A percentile compares a stretch with the other conserved stretches of the same genome.
Evolutionary conservation across 2,113 vertebrate species (phyloP).

Genomic region (Onychostoma macrolepis): DNA sequence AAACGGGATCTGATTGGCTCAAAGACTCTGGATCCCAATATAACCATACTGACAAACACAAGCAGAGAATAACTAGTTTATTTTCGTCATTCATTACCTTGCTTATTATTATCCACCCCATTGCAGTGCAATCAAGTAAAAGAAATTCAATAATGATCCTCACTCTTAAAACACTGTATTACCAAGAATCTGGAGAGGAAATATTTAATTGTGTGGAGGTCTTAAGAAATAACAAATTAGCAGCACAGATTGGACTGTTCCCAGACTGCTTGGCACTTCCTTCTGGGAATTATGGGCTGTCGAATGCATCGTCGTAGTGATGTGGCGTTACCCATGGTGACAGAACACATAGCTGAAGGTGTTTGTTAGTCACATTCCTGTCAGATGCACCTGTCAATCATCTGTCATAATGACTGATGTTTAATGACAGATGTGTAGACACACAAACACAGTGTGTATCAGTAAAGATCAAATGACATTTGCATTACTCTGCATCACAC

Average conservation of each 20-base stretch:
- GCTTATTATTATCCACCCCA: not conserved
- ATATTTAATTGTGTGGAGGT: not conserved
- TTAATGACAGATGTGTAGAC: not conserved
- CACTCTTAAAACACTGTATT: not conserved
- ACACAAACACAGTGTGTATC: not conserved
- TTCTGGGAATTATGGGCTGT: constrained; percentile 37
- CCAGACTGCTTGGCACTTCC: constrained; percentile 14
- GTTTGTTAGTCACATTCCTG: constrained; percentile 33
- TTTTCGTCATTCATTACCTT: not conserved
- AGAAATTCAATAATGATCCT: not conserved
- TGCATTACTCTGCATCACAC: not conserved
- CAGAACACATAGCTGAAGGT: constrained; percentile 28
- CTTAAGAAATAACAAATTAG: constrained; percentile 5
- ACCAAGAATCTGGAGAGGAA: not conserved
- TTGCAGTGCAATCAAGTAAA: not conserved
- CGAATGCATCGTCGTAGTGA: not conserved
- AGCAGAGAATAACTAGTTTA: not conserved
- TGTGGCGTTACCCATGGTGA: not conserved
- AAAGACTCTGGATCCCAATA: not conserved
- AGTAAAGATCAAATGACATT: not conserved
- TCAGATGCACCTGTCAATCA: constrained; percentile 16
- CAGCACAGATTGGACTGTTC: constrained; percentile 22
- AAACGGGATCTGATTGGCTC: not conserved
- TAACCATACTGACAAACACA: not conserved
- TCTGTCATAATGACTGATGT: constrained; percentile 5